These are phyloP conservation scores for Stichodactyla helianthus DNA, from an alignment of 64 coral and sea anemone species.

Conservation along the genomic window DNA sequence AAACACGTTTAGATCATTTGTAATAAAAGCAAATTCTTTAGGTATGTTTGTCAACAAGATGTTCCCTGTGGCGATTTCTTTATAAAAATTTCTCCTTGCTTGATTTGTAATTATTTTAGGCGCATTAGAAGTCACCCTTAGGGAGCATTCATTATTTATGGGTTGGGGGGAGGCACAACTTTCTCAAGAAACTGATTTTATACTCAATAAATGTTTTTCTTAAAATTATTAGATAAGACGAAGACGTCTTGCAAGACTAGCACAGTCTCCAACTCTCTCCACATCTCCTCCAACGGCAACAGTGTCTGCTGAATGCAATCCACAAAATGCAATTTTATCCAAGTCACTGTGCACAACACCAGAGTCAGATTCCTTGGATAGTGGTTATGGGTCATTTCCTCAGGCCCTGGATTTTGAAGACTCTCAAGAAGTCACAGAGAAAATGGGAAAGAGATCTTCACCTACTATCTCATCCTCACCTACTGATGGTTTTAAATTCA, in stretches of 20 bases:
- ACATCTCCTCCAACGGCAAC: slow-evolving; percentile 17
- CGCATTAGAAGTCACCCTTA: not conserved
- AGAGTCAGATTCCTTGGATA: slow-evolving; percentile 34
- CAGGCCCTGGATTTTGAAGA: slow-evolving; percentile 63
- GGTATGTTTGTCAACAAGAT: not conserved
- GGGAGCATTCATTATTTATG: too few species aligned
- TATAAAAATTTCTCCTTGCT: not conserved
- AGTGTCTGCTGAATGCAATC: not conserved
- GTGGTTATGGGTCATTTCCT: slow-evolving; percentile 52
- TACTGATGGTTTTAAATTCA: slow-evolving; percentile 59
- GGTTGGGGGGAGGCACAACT: too few species aligned
- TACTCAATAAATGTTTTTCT: not conserved
- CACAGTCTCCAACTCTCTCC: slow-evolving; percentile 22
- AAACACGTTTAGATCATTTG: not conserved
- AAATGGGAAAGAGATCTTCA: slow-evolving; percentile 54
- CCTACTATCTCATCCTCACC: slow-evolving; percentile 56
- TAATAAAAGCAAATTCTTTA: not conserved
- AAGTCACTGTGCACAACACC: slow-evolving; percentile 25
- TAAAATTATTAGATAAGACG: slow-evolving; percentile 31
- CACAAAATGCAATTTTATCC: slow-evolving; percentile 11
- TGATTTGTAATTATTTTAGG: not conserved
- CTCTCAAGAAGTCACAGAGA: slow-evolving; percentile 39
- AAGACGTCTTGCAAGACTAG: slow-evolving; percentile 48
- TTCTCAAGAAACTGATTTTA: not conserved
- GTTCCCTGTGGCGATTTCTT: not conserved